These are phyloP conservation scores for Aplochiton taeniatus DNA, from an alignment of 2,797 vertebrate species.

Conservation along the genomic window DNA sequence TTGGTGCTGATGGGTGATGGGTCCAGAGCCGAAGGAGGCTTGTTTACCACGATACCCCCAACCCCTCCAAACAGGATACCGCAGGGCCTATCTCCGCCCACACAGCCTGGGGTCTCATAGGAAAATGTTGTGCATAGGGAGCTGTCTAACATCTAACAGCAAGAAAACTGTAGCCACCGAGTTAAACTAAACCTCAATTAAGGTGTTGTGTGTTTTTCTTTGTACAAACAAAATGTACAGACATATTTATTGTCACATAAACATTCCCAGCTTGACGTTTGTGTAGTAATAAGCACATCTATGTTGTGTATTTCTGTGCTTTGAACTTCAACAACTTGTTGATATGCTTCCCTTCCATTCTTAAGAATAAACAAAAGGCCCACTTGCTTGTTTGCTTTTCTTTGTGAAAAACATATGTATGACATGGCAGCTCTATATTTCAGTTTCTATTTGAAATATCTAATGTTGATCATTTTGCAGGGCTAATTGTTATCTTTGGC, in stretches of 20 bases:
- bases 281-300: no score
- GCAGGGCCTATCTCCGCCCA: slow-evolving; percentile 7
- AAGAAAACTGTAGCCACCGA: neutral
- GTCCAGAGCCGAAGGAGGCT: slow-evolving; percentile 30
- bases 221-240: no score
- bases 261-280: no score
- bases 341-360: slow-evolving; percentile 9
- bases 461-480: neutral
- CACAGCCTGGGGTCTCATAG: slow-evolving; percentile 5
- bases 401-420: neutral
- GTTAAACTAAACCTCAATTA: no score
- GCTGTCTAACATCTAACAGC: neutral
- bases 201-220: no score
- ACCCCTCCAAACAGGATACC: slow-evolving; percentile 8
- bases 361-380: slow-evolving; percentile 17
- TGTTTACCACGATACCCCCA: slow-evolving; percentile 37
- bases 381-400: neutral
- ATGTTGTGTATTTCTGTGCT: no score
- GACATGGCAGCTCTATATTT: neutral
- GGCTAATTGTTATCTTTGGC: neutral
- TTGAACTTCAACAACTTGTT: no score
- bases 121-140: slow-evolving; percentile 5
- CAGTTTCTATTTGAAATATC: neutral
- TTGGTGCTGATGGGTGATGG: no score
- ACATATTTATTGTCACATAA: no score